A percentile compares a stretch with the other conserved stretches of the same genome.
phyloP scores from a whole-genome alignment of 2,888 invertebrate species.

The Elysia crispata region DNA sequence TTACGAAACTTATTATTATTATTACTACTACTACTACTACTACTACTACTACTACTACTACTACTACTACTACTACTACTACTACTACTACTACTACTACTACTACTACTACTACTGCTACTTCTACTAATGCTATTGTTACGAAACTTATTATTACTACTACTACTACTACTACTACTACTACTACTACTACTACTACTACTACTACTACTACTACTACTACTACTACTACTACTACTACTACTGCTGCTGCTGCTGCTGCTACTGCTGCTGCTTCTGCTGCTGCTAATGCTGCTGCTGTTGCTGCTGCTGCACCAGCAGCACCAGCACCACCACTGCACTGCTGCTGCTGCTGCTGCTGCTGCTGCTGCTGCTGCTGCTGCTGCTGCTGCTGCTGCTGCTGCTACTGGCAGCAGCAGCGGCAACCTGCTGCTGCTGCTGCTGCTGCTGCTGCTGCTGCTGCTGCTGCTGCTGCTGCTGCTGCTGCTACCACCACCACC shows the following conservation, averaged over 20 bases:
- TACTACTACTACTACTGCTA: too few species aligned
- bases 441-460: neutral
- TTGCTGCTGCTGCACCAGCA: neutral
- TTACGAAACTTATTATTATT: too few species aligned
- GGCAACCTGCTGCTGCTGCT: too few species aligned
- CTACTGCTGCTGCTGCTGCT: conserved; percentile 4
- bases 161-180: conserved; percentile 9
- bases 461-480: neutral
- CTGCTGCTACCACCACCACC: neutral
- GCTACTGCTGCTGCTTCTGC: too few species aligned
- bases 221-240: conserved; percentile 9
- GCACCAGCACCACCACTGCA: neutral
- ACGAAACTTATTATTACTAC: too few species aligned
- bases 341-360: neutral
- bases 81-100: conserved; percentile 9
- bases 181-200: conserved; percentile 9
- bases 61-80: too few species aligned
- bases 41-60: too few species aligned
- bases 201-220: conserved; percentile 9
- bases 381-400: too few species aligned
- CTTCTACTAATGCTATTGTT: too few species aligned
- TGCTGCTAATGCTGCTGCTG: too few species aligned
- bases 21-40: too few species aligned
- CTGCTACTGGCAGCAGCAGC: too few species aligned
- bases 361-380: neutral